Base-by-base conservation (phyloP, 2,113 vertebrate genomes). In the Pontoporia blainvillei region DNA sequence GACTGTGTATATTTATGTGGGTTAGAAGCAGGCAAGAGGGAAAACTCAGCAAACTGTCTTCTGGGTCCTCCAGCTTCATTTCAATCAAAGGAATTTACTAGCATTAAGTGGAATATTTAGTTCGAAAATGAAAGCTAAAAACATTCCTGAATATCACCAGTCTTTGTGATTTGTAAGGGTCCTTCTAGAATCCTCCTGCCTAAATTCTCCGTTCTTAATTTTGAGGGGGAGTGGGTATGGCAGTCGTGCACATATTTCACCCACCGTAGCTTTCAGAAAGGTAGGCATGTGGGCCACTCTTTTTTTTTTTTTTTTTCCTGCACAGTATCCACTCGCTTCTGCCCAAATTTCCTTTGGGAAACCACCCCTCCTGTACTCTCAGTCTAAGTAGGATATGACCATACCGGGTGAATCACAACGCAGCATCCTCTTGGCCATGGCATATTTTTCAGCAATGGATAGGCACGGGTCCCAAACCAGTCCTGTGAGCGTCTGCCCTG, bases 121-220 rank as follows among this genome's bases (percentile, higher is more conserved):
- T 87, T 85, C 44, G 67, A 92, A 97, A 95, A 39, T 84, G 14
- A 79, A 96, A 91, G 46, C 44, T 62, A 61, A 81, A 78, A 72
- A 12, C 4, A 92, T 71, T 39, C 9, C 13, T 57, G 20, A 71
- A 52, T 13, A 23, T 64, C 27, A 84, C 12, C 9, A 3, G 31
- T 81, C 66, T 89, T 95, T 27, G 49, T 9, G 20, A 69, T 54
- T 49, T 67, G 2, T 62, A 83, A 82, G 49, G 34, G 13, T 78
- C 67, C 34, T 59, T 92, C 34, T 46, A 89, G 39, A 83, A 83
- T 23, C 25, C 29, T 81, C 79, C 59, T 62, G 13, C 29, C 41
- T 71, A 46, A 95, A 64, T 76, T 31, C 9, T 59, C 49, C 46
- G 14, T 14, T 90, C 25, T 4, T 44, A 41, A 95, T 64, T 67